These are phyloP conservation scores for Notiomystis cincta DNA, from an alignment of 2,113 vertebrate species.

Conservation along the genomic window DNA sequence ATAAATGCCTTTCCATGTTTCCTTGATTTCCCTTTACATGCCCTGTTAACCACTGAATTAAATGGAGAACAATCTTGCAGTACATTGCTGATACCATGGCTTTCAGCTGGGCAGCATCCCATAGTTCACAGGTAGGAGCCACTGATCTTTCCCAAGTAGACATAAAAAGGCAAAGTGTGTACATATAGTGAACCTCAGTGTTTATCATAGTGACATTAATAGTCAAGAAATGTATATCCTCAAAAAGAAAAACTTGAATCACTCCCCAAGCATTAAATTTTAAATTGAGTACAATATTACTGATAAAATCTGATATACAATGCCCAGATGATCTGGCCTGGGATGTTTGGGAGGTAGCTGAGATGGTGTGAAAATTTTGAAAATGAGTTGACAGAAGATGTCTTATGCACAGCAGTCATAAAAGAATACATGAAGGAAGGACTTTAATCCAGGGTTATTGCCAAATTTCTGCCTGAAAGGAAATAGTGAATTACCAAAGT, in stretches of 20 bases:
- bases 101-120: constrained; percentile 34
- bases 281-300: neutral
- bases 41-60: constrained; percentile 37
- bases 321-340: neutral
- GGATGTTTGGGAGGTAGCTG: neutral
- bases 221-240: neutral
- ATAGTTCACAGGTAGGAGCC: neutral
- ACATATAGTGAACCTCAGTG: neutral
- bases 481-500: neutral
- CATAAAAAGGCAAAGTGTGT: constrained; percentile 36
- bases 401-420: neutral
- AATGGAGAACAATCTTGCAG: constrained; percentile 19
- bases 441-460: neutral
- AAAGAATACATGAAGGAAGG: neutral
- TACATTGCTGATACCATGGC: neutral
- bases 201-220: constrained; percentile 37
- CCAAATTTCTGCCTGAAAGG: neutral
- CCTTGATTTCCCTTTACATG: constrained; percentile 7
- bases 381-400: neutral
- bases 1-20: neutral
- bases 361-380: neutral
- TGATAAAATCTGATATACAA: neutral
- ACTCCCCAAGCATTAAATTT: neutral
- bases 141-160: constrained; percentile 10
- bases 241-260: neutral